Evolutionary conservation across 1,140 invertebrate genomes (phyloP), one percentile per base, ranked within the genome.

Genomic region (Drosophila arawakana): DNA sequence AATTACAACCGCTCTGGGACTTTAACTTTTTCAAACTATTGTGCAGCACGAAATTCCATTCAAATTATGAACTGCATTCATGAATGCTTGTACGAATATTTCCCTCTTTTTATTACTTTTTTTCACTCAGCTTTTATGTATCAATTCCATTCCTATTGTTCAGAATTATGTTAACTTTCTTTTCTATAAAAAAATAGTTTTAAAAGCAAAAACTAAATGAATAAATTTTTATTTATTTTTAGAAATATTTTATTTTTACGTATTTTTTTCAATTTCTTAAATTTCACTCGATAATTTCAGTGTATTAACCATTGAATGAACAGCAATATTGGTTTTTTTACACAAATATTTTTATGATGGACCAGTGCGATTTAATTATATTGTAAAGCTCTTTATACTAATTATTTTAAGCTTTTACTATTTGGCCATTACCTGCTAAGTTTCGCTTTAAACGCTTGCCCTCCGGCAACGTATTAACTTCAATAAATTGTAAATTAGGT

Each of bases 1-100:
- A 41, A 34, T 68, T 68, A 39, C 7, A 39, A 37, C 10, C 35
- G 49, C 66, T 25, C 13, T 55, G 72, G 66, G 72, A 25, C 11
- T 30, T 8, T n/a, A 8, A 35, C 15, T 35, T 8, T n/a, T 21
- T 9, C 21, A 35, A 35, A 37, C 34, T 63, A 25, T 63, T 50
- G 30, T 63, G 44, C n/a, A 25, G 35, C 6, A 4, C 7, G 21
- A 44, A 25, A 71, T 72, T 65, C 44, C 15, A 57, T 44, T 60
- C 55, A 52, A 44, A 60, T 68, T 68, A 11, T 30, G 25, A 30
- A 43, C 41, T 43, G 39, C 41, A 68, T 52, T 54, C n/a, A 37
- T 13, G 41, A 13, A 43, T 43, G n/a, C 9, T 41, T 11, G 10
- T 2, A 41, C 3, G 3, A 41, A 10, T 41, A n/a, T 10, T 39